Percentiles rank a stretch among this genome's conserved stretches.
phyloP scores from a whole-genome alignment of 2,797 vertebrate genomes.

The Betta splendens region DNA sequence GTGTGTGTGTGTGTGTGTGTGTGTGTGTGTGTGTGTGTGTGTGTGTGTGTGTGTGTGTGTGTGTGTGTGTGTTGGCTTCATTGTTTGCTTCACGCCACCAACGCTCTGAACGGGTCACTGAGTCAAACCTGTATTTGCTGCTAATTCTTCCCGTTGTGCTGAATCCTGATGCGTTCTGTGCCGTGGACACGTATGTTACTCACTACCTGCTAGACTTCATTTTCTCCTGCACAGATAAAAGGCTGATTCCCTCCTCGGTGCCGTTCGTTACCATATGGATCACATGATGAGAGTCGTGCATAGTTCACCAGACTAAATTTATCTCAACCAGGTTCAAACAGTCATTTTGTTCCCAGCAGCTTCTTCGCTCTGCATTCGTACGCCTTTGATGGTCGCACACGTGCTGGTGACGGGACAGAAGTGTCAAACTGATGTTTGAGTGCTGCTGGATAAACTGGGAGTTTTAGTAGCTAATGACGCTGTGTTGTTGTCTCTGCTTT shows the following conservation, averaged over 20 bases:
- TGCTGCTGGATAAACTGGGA: no score
- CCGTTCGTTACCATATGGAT: slow-evolving; percentile 51
- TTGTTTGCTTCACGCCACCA: slow-evolving; percentile 37
- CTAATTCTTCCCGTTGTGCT: slow-evolving; percentile 8
- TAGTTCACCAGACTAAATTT: slow-evolving; percentile 60
- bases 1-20: no score
- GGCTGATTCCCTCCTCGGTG: slow-evolving; percentile 13
- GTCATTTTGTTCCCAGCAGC: slow-evolving; percentile 44
- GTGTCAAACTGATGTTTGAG: no score
- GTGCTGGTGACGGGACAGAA: no score
- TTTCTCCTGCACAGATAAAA: slow-evolving; percentile 55
- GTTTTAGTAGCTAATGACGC: no score
- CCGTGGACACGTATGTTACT: slow-evolving; percentile 13
- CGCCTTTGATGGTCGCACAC: slow-evolving; percentile 45
- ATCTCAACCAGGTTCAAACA: slow-evolving; percentile 49
- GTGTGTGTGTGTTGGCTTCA: slow-evolving; percentile 10
- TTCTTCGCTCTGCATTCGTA: no score
- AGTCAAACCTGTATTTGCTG: slow-evolving; percentile 42
- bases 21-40: no score
- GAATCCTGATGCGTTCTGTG: slow-evolving; percentile 35
- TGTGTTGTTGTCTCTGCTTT: no score
- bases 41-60: no score
- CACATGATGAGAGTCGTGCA: slow-evolving; percentile 52
- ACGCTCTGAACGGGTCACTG: slow-evolving; percentile 39
- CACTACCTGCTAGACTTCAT: slow-evolving; percentile 51